Evolutionary conservation across 2,797 vertebrate genomes (phyloP), one percentile per base, ranked within the genome.

Genomic region (Perodicticus potto): DNA sequence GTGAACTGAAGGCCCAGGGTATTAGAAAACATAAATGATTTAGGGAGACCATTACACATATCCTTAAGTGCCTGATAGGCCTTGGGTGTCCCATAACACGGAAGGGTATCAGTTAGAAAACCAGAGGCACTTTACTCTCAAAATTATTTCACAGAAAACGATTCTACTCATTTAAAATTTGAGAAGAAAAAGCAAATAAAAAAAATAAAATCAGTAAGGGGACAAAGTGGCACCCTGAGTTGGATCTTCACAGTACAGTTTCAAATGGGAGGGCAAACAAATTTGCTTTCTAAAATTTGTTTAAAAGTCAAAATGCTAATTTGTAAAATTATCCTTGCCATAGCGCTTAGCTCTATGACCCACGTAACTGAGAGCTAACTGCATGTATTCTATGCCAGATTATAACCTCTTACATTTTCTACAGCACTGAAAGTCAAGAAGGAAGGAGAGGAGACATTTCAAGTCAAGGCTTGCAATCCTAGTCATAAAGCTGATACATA

Each of bases 21-120:
- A 92, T 65, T 43, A 70, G 53, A 94, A 69, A 90, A 32, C 74
- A 73, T 63, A 93, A 89, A 63, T 91, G 27, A 91, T 63, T 91
- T 69, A 55, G 4, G 61, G 53, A 91, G 23, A 70, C 6, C 86
- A 45, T 61, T 89, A 89, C 9, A 89, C 0, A 77, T 19, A 77
- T 4, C 12, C 17, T 40, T 91, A 14, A 61, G 53, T 70, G 91
- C 13, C 40, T 43, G 19, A 80, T 9, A 94, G 70, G 92, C n/a
- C 34, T 72, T 89, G 14, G 45, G n/a, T 45, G 69, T 49, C 17
- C 17, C n/a, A 83, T 34, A 69, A 90, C 32, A n/a, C 8, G 65
- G 57, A 89, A 84, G 90, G 12, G 25, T 70, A 87, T 59, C 65
- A 20, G 59, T 49, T 84, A 87, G 70, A 93, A 94, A 76, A 86